Base-by-base conservation (phyloP, 2,888 invertebrate species). In the Pachycephus smyrnensis region DNA sequence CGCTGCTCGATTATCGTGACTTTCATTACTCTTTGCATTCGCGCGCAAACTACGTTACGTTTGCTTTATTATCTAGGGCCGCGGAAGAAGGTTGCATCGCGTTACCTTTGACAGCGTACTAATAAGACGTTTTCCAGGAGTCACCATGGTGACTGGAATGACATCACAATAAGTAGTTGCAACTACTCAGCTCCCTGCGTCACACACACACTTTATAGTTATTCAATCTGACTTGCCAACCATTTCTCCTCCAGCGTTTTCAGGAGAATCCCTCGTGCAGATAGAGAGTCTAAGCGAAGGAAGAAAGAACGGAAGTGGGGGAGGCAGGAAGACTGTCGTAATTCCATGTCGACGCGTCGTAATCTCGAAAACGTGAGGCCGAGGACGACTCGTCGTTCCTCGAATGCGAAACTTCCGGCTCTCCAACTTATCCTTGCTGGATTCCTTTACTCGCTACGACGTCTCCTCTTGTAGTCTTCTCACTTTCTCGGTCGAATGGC, bases 11-110 rank as follows among this genome's bases (percentile, higher is more conserved):
- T 85, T 85, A 84, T 84, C 80, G 81, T 80, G 73, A 76, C 76
- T 80, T 80, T 80, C 83, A 82, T 82, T 81, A 80, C 81, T 82
- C 83, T 79, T 81, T 84, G 84, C 85, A 84, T 86, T 86, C 82
- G 83, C 83, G 80, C 81, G 82, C 80, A 81, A 85, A 85, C 82
- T 81, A 82, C 82, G 84, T 85, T 84, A 84, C 81, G 75, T 80
- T 77, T 76, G 78, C 76, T 68, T 1, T 68, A 68, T 23, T 68
- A 68, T 68, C 68, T n/a, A n/a, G 23, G 68, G 68, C 2, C 4
- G 33, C 33, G 33, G 33, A 33, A 33, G 33, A 1, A 33, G 33
- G 33, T 37, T 37, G 4, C 37, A 37, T 37, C 37, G 37, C 37
- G 37, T 37, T 12, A 12, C 12, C 37, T 37, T 12, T 12, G 12